These are phyloP conservation scores for Meandrusa payeni DNA, from an alignment of 2,888 invertebrate genomes.

Conservation along the genomic window DNA sequence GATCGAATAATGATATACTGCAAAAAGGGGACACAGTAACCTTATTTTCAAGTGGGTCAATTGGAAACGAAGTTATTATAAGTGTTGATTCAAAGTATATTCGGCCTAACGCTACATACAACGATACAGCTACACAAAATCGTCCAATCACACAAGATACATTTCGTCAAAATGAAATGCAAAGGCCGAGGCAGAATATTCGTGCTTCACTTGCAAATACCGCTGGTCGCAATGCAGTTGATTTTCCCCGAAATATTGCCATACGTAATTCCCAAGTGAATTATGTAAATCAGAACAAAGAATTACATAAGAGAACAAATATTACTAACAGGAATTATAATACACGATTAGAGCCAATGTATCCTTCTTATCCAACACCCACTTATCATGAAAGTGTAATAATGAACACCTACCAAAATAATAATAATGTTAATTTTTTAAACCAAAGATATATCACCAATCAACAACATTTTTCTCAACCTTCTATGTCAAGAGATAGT, in stretches of 20 bases:
- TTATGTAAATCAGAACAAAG: no score
- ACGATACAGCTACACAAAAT: background rate
- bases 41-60: slow-evolving; percentile 33
- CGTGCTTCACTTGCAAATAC: background rate
- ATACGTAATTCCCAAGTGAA: no score
- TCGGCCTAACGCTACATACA: background rate
- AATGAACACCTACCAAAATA: background rate
- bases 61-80: slow-evolving; percentile 36
- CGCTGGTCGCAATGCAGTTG: background rate
- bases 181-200: background rate
- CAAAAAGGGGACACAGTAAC: no score
- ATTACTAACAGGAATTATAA: no score
- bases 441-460: background rate
- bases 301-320: no score
- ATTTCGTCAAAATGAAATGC: background rate
- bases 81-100: slow-evolving; percentile 24
- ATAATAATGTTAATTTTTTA: background rate
- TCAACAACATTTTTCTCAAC: slow-evolving; percentile 10
- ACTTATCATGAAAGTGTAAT: background rate
- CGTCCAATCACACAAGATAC: no score
- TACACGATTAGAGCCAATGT: no score
- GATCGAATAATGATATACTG: no score
- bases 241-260: no score
- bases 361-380: background rate
- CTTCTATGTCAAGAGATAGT: slow-evolving; percentile 44